Conservation (phyloP, 1,140 invertebrate species). For the Aphis gossypii region DNA sequence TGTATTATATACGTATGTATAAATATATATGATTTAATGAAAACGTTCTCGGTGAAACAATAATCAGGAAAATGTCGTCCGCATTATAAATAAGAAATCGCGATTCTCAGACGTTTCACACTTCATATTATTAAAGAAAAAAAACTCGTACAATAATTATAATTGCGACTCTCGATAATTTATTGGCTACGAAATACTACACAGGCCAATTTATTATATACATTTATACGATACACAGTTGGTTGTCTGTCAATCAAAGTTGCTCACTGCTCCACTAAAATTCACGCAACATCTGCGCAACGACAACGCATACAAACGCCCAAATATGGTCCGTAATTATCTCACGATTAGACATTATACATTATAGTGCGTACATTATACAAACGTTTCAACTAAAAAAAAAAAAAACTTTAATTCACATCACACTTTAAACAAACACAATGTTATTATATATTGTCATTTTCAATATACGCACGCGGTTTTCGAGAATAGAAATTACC, state of each 20-base stretch:
- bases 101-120: not conserved
- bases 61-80: slow-evolving; percentile 32
- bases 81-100: not conserved
- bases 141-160: not conserved
- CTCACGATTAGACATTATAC: not conserved
- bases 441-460: not conserved
- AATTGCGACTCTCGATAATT: not conserved
- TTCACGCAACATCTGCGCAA: not conserved
- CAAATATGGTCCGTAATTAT: slow-evolving; percentile 17
- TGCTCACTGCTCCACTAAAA: not conserved
- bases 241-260: slow-evolving; percentile 23
- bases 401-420: not conserved
- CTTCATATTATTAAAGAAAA: not conserved
- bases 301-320: not conserved
- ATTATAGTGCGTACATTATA: not conserved
- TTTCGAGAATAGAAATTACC: not conserved
- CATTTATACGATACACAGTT: not conserved
- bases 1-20: not conserved
- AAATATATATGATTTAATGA: not conserved
- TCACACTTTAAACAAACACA: not conserved
- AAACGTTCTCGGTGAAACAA: not conserved
- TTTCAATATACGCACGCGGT: not conserved
- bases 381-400: not conserved
- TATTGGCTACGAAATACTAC: not conserved
- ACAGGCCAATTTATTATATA: not conserved